A percentile compares a stretch with the other conserved stretches of the same genome.
These are phyloP conservation scores for Poeciliopsis retropinna DNA, from an alignment of 2,113 vertebrate genomes.

Conservation along the genomic window DNA sequence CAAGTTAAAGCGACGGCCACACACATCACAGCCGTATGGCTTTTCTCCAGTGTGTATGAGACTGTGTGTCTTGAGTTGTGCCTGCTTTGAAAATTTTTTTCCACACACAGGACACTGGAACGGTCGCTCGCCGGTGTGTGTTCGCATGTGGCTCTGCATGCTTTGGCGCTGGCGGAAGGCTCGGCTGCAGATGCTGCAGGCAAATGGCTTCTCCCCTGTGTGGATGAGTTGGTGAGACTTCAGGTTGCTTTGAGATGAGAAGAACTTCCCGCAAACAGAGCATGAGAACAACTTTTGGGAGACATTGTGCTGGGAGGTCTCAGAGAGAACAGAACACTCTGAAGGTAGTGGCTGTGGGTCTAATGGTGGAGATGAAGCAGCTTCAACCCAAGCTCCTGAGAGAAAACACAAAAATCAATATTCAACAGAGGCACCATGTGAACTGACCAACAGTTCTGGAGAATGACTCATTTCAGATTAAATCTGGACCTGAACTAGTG, in stretches of 20 bases:
- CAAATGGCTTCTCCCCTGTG: slow-evolving; percentile 65
- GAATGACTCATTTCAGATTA: no score
- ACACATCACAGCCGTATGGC: slow-evolving; percentile 68
- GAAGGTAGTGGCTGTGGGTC: slow-evolving; percentile 2
- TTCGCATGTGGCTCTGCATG: slow-evolving; percentile 61
- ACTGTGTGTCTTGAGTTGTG: slow-evolving; percentile 74
- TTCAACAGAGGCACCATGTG: neutral
- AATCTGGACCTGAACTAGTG: no score
- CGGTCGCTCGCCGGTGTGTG: slow-evolving; percentile 66
- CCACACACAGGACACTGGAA: slow-evolving; percentile 68
- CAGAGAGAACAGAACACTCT: fast-evolving
- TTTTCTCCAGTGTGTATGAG: slow-evolving; percentile 74
- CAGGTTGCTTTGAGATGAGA: slow-evolving; percentile 65
- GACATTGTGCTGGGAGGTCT: slow-evolving; percentile 11
- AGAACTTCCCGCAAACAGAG: slow-evolving; percentile 64
- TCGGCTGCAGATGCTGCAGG: slow-evolving; percentile 67
- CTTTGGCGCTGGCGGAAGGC: slow-evolving; percentile 70
- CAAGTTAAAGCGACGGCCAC: slow-evolving; percentile 77
- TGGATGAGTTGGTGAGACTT: slow-evolving; percentile 64
- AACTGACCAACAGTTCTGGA: neutral
- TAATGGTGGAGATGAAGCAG: neutral
- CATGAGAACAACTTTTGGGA: slow-evolving; percentile 61
- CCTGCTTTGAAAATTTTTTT: slow-evolving; percentile 71
- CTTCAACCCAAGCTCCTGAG: slow-evolving; percentile 51
- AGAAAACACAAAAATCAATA: neutral